Conservation (phyloP, 2,113 vertebrate genomes). For the Ammodramus savannarum region DNA sequence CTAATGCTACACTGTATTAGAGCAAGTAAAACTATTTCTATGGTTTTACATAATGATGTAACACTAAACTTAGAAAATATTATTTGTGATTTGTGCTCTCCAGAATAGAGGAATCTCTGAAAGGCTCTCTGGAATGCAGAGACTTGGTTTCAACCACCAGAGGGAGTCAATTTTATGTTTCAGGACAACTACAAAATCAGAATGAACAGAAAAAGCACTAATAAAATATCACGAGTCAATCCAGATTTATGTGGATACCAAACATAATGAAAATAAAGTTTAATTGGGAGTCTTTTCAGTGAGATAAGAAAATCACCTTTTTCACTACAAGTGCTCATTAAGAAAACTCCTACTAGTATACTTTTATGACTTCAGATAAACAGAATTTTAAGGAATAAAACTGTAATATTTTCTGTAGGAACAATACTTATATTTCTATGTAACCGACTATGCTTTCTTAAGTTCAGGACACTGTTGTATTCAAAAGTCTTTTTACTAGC, state of each 20-base stretch:
- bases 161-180: constrained; percentile 11
- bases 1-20: neutral
- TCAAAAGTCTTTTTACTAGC: constrained; percentile 34
- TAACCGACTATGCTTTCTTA: neutral
- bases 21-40: neutral
- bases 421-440: neutral
- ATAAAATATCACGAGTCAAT: neutral
- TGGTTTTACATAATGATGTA: neutral
- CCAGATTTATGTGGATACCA: neutral
- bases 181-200: neutral
- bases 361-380: neutral
- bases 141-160: neutral
- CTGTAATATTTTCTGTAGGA: neutral
- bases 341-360: neutral
- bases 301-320: neutral
- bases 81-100: neutral
- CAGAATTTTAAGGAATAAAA: neutral
- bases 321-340: neutral
- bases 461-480: constrained; percentile 21
- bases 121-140: neutral
- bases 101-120: neutral
- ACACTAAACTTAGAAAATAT: neutral
- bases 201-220: neutral
- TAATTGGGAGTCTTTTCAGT: neutral
- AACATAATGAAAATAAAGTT: neutral